Evolutionary conservation across 2,888 invertebrate species (phyloP), one percentile per base, ranked within the genome.

Genomic region (Pollenia amentaria): DNA sequence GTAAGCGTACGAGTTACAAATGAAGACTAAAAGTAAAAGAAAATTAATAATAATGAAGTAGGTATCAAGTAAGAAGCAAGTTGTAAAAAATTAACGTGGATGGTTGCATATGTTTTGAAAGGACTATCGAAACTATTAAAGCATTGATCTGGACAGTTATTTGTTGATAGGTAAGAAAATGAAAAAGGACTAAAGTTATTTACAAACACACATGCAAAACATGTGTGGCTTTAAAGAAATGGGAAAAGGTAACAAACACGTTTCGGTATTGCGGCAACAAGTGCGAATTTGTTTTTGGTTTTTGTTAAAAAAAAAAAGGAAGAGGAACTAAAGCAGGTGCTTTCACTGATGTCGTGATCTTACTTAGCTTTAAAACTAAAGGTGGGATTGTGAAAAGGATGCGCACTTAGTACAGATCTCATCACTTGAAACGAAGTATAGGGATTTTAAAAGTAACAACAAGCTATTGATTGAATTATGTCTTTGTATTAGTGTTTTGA

Each of bases 321-420:
- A 2, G 11, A 75, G 48, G n/a, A 72, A 80, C 11, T 46, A 81
- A 60, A 55, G 77, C 85, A 85, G 85, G 73, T 85, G 81, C 69
- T 53, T 64, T 14, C 14, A 1, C 2, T 16, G 10, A 40, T 16
- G 12, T 51, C 38, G 11, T 69, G n/a, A 16, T 67, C 65, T n/a
- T 53, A 60, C 14, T 81, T 64, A 67, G 48, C 51, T 65, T 81
- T 46, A 67, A 70, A 69, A 78, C 73, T 75, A 53, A 81, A 85
- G 85, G 73, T 75, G 64, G 55, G 16, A 60, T 79, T 53, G 51
- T 44, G 29, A 73, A 75, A 67, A 40, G 42, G 57, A 67, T 60
- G 48, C 16, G n/a, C 11, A 40, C 21, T 79, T 75, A 18, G 18
- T 40, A 7, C 9, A 40, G 40, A 62, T 62, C 18, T 40, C 38